phyloP scores from a whole-genome alignment of 2,888 invertebrate species.

The Drosophila prostipennis region DNA sequence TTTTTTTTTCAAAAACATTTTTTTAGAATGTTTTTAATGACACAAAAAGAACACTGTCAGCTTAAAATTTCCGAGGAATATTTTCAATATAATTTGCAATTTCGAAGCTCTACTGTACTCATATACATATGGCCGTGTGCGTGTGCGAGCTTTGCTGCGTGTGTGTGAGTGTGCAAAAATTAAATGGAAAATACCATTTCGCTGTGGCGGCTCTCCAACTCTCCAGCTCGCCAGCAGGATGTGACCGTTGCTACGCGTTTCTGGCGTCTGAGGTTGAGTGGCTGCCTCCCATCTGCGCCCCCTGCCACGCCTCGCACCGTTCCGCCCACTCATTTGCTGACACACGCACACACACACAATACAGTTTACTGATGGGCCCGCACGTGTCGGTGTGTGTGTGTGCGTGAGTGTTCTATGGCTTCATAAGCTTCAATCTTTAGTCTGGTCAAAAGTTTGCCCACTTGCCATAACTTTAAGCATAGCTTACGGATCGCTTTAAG shows the following conservation, averaged over 20 bases:
- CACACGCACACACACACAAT: slow-evolving; percentile 21
- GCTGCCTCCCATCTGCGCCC: slow-evolving; percentile 19
- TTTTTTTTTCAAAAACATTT: too few relatives aligned
- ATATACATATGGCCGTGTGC: slow-evolving; percentile 28
- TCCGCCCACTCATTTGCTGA: slow-evolving; percentile 10
- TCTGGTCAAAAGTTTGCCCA: slow-evolving; percentile 26
- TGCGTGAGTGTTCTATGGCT: slow-evolving; percentile 37
- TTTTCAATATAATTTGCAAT: not conserved
- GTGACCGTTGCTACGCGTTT: slow-evolving; percentile 47
- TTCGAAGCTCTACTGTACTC: slow-evolving; percentile 7
- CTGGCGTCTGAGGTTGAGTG: slow-evolving; percentile 43
- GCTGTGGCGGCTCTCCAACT: slow-evolving; percentile 41
- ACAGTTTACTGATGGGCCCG: slow-evolving; percentile 25
- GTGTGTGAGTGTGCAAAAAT: slow-evolving; percentile 45
- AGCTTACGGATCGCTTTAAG: slow-evolving; percentile 22
- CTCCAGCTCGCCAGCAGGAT: slow-evolving; percentile 43
- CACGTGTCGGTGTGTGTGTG: slow-evolving; percentile 23
- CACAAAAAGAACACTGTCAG: too few relatives aligned
- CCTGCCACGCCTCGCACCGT: not conserved
- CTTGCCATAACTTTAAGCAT: slow-evolving; percentile 27
- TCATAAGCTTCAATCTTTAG: slow-evolving; percentile 41
- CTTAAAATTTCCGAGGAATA: not conserved
- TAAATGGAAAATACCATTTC: slow-evolving; percentile 52
- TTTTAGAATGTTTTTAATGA: too few relatives aligned
- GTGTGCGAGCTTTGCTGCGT: slow-evolving; percentile 17